Base-by-base conservation (phyloP, 2,797 vertebrate genomes). In the Sebastes vulpes region DNA sequence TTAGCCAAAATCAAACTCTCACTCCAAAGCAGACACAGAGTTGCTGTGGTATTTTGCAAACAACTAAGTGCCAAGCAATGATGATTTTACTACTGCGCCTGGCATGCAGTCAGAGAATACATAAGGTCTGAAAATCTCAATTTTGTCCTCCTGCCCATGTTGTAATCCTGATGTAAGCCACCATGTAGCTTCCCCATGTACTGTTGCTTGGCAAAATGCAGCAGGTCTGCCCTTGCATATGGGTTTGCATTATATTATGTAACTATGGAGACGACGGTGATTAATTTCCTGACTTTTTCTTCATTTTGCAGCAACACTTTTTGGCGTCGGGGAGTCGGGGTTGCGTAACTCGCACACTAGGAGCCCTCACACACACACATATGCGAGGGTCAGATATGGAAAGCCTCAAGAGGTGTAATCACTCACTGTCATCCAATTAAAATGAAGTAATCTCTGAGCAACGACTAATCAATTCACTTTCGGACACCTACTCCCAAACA, bases 131-230 rank as follows among this genome's bases (percentile, higher is more conserved):
- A 23, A 93, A 92, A 90, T 90, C 82, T 82, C 73, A 1, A 85
- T 85, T 88, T 88, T 92, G 88, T 92, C 70, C 65, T 74, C 65
- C 35, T 91, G 87, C 86, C 89, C 90, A 89, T 74, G 77, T 59
- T 87, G 79, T 94, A 95, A 94, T 95, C 94, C 92, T 75, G 81
- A 79, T 91, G 77, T 94, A 94, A 95, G 85, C 89, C 83, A 80
- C 26, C 88, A 79, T 91, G 91, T 92, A 52, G 23, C 60, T 79
- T 81, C 65, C 26, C 67, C 79, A 72, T 90, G 87, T 89, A 71
- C 65, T 72, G 77, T 52, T 78, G 71, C 82, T 87, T 86, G 86
- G 85, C 85, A 89, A 87, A 90, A 81, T 46, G 38, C 60, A 81
- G 79, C 77, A 64, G 58, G 66, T 72, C 83, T 76, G 63, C 60